Evolutionary conservation across 2,113 vertebrate genomes (phyloP).

Genomic region (Fukomys damarensis): DNA sequence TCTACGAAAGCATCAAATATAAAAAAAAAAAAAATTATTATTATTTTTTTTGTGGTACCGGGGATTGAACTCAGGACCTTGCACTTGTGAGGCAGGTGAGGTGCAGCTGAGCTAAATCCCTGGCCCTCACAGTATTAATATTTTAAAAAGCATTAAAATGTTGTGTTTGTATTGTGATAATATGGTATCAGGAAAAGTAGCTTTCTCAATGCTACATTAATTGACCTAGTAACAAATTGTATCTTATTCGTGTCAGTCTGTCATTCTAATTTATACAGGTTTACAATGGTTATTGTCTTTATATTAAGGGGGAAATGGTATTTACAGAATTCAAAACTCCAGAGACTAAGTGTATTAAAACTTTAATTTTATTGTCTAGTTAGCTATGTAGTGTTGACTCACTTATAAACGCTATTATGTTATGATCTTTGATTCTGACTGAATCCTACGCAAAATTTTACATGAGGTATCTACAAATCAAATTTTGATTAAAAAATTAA

Average conservation of each 20-base stretch:
- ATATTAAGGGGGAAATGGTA: neutral
- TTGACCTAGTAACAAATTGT: neutral
- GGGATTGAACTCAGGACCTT: no score
- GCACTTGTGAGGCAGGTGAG: no score
- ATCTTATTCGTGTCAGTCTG: neutral
- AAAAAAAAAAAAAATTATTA: no score
- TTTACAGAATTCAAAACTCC: slow-evolving; percentile 16
- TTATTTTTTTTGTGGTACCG: neutral
- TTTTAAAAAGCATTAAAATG: neutral
- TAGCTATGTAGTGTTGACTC: neutral
- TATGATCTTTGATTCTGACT: slow-evolving; percentile 8
- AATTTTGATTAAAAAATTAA: slow-evolving; percentile 52
- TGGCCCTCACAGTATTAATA: neutral
- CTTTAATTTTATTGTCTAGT: slow-evolving; percentile 40
- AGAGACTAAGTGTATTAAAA: neutral
- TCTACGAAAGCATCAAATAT: neutral
- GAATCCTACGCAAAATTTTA: neutral
- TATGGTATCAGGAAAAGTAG: slow-evolving; percentile 1
- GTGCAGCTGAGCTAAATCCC: no score
- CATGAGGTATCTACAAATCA: neutral
- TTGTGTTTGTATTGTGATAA: neutral
- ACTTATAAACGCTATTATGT: neutral
- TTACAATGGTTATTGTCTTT: slow-evolving; percentile 5
- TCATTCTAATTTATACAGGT: neutral
- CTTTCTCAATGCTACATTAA: neutral